These are phyloP conservation scores for Mallotus villosus DNA, from an alignment of 2,797 vertebrate species.

Conservation along the genomic window DNA sequence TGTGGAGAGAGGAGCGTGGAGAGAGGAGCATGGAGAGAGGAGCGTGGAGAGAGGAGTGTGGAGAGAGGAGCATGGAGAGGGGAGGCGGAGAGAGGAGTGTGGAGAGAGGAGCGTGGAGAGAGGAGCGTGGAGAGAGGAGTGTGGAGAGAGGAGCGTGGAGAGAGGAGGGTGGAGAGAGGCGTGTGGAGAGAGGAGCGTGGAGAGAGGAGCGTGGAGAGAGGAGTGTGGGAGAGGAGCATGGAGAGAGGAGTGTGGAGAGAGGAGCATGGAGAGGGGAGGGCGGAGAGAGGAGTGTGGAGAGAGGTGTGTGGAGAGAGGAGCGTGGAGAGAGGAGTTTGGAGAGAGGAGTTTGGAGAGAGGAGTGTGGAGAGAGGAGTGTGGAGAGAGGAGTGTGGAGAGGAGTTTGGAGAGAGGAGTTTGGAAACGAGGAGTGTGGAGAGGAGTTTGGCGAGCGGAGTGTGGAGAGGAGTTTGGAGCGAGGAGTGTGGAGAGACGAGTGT, in stretches of 20 bases:
- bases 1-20: conserved; percentile 6
- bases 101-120: conserved; percentile 20
- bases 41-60: conserved; percentile 11
- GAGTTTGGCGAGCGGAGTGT: too few species aligned
- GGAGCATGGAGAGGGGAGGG: conserved; percentile 22
- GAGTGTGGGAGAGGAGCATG: conserved; percentile 30
- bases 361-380: too few species aligned
- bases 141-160: too few species aligned
- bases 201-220: neutral
- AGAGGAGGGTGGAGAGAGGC: conserved; percentile 22
- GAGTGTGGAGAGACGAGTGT: neutral
- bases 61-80: neutral
- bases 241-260: conserved; percentile 3
- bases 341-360: too few species aligned
- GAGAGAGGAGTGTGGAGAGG: neutral
- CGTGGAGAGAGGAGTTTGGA: conserved; percentile 1
- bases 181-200: conserved; percentile 16
- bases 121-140: neutral
- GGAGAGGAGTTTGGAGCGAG: neutral
- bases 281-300: conserved; percentile 23
- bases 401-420: conserved; percentile 5
- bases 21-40: conserved; percentile 24
- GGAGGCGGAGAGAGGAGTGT: conserved; percentile 17
- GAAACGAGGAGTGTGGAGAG: too few species aligned
- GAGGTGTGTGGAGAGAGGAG: conserved; percentile 8